Evolutionary conservation across 2,113 vertebrate species (phyloP).

Genomic region (Garra rufa): DNA sequence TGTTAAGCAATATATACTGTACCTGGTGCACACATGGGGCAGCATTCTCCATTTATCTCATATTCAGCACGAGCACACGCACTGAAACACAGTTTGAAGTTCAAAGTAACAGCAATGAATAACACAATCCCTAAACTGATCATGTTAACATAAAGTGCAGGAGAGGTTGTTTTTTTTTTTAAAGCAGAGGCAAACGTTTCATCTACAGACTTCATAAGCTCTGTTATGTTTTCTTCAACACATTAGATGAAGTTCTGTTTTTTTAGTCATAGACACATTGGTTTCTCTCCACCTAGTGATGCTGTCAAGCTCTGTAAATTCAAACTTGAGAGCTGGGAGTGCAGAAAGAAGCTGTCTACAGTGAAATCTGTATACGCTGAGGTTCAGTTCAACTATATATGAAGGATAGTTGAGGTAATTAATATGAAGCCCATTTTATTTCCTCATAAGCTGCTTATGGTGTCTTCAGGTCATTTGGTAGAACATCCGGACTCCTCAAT

Average conservation of each 20-base stretch:
- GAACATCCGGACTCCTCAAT: too few species aligned
- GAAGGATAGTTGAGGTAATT: neutral
- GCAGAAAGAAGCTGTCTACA: neutral
- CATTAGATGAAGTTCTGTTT: neutral
- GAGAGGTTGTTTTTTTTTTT: neutral
- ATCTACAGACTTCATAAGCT: neutral
- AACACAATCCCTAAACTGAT: neutral
- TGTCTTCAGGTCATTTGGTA: neutral
- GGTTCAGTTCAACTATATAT: neutral
- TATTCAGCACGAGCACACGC: conserved; percentile 43
- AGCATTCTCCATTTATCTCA: conserved; percentile 42
- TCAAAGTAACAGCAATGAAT: conserved; percentile 12
- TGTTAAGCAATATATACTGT: neutral
- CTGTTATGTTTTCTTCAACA: neutral
- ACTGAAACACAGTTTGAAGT: conserved; percentile 1
- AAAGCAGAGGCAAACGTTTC: neutral
- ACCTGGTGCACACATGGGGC: conserved; percentile 33
- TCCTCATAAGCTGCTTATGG: neutral
- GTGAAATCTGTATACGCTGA: neutral
- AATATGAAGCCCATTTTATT: neutral
- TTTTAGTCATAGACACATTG: neutral
- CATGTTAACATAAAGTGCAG: conserved; percentile 20
- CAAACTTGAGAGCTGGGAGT: neutral
- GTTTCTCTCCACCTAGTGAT: neutral
- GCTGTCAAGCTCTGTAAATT: neutral